Percentiles rank a stretch among this genome's conserved stretches.
phyloP scores from a whole-genome alignment of 2,797 vertebrate genomes.

The Tolypeutes matacus region DNA sequence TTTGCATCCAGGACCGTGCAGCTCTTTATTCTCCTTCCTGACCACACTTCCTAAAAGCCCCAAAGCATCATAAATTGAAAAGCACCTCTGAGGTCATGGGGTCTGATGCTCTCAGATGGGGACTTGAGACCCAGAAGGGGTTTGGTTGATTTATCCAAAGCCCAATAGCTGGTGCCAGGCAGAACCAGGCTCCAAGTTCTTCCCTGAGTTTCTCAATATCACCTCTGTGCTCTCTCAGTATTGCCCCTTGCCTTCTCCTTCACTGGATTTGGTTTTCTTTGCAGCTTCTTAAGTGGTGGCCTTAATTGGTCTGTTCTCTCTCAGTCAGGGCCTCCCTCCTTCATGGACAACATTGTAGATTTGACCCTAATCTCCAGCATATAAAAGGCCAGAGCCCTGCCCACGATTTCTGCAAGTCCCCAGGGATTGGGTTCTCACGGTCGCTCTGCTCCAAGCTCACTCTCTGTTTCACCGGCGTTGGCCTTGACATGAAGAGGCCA shows the following conservation, averaged over 20 bases:
- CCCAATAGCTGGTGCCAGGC: not conserved
- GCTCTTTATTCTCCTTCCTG: not conserved
- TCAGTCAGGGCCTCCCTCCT: not conserved
- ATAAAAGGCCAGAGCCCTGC: not conserved
- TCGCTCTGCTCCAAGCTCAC: not conserved
- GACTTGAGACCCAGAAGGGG: not conserved
- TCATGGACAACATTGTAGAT: not conserved
- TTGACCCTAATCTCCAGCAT: not conserved
- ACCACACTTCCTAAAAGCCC: not conserved
- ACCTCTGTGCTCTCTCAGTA: not conserved
- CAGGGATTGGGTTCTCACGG: not conserved
- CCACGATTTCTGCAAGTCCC: not conserved
- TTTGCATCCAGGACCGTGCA: not conserved
- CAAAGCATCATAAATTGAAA: not conserved
- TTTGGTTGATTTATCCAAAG: not conserved
- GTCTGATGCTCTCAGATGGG: rapidly evolving
- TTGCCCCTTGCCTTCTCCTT: not conserved
- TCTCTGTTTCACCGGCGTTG: not conserved
- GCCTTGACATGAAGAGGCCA: not conserved
- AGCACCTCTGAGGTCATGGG: not conserved
- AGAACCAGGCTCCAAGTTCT: not conserved
- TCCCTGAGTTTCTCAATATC: not conserved
- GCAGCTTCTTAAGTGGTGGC: not conserved
- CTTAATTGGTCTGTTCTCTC: not conserved
- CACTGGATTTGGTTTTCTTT: not conserved